A percentile compares a stretch with the other conserved stretches of the same genome.
These are phyloP conservation scores for Mesocentrotus franciscanus DNA, from an alignment of 53 echinoderm and acorn worm genomes.

Conservation along the genomic window DNA sequence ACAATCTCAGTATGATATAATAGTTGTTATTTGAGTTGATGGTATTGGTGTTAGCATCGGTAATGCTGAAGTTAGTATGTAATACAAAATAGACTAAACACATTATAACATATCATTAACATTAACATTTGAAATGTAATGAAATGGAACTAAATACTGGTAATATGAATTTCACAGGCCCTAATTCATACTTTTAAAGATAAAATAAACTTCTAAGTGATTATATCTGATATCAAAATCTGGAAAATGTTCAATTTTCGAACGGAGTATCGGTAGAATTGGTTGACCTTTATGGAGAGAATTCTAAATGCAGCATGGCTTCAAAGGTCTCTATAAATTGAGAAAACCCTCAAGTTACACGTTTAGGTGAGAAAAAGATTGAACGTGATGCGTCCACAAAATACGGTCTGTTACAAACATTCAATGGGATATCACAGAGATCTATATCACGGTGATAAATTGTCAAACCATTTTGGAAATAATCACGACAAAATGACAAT, in stretches of 20 bases:
- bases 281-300: neutral
- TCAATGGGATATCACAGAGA: conserved; percentile 47
- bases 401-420: neutral
- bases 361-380: conserved; percentile 57
- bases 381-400: conserved; percentile 34
- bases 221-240: neutral
- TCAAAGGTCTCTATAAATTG: neutral
- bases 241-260: neutral
- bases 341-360: conserved; percentile 32
- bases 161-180: too few relatives aligned
- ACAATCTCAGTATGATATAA: neutral
- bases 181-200: too few relatives aligned
- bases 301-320: neutral
- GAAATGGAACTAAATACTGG: too few relatives aligned
- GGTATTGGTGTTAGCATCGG: neutral
- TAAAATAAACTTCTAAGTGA: neutral
- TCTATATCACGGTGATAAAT: conserved; percentile 65
- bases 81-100: too few relatives aligned
- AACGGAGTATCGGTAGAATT: neutral
- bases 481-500: conserved; percentile 59
- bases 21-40: neutral
- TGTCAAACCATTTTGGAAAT: conserved; percentile 57
- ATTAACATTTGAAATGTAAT: too few relatives aligned
- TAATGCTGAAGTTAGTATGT: too few relatives aligned
- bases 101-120: too few relatives aligned